Evolutionary conservation across 2,113 vertebrate species (phyloP), one percentile per base, ranked within the genome.

Genomic region (Alouatta palliata): DNA sequence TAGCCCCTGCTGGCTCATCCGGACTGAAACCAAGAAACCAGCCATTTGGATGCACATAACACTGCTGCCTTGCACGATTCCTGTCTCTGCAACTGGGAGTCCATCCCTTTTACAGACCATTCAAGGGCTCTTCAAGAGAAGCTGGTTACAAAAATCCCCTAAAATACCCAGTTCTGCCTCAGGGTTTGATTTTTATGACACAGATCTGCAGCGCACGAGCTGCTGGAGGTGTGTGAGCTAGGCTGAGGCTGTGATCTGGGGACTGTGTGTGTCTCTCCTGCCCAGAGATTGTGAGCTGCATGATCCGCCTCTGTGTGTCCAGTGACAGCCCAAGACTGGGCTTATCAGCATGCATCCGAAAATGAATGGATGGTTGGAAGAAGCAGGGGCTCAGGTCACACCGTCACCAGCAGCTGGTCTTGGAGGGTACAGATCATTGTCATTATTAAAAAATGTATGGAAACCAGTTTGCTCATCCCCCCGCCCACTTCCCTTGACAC

Each of bases 151-250:
- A 11, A 81, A 25, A 43, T 76, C 4, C 1, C 12, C 45, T 2
- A 5, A 40, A 30, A 35, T 16, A 6, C 83, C n/a, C 32, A 10
- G 13, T 7, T 52, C 8, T 5, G 25, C 52, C 45, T 84, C 32
- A 27, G 76, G 47, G 20, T 40, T 20, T 21, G 70, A 11, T 2
- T 35, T 13, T 30, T 0, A 23, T 0, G 0, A 27, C 27, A 7
- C 16, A 0, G 21, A 11, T 23, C 79, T 8, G 23, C 40, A 2
- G 1, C 2, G 37, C 64, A 1, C 14, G 25, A 6, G 45, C 87
- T 12, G 3, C 56, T 64, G 25, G 54, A 14, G 27, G n/a, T 2
- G 30, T 19, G 16, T 4, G 5, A 64, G 54, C 21, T 9, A 23
- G 20, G 58, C 66, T 0, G 0, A n/a, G 27, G 90, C 0, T 0